phyloP scores from a whole-genome alignment of 35 echinoderm and acorn worm genomes.

The Hemicentrotus pulcherrimus region DNA sequence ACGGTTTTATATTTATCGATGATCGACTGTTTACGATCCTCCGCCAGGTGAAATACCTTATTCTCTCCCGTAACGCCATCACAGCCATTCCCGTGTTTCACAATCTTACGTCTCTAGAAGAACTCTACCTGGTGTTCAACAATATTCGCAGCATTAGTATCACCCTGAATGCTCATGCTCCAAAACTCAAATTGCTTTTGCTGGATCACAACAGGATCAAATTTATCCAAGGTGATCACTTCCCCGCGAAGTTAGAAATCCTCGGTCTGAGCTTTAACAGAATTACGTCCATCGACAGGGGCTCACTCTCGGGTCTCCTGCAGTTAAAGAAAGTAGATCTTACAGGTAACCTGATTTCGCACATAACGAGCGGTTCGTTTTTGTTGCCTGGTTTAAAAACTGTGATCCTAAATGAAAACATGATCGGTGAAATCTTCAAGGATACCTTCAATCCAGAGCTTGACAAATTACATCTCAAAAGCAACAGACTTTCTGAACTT shows the following conservation, averaged over 20 bases:
- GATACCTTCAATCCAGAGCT: neutral
- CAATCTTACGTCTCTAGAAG: neutral
- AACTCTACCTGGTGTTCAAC: neutral
- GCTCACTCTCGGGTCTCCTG: neutral
- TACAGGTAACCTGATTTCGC: neutral
- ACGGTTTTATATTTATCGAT: neutral
- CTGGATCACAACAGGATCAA: neutral
- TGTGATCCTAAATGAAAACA: neutral
- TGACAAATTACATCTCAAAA: neutral
- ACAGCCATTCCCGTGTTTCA: neutral
- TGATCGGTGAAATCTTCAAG: neutral
- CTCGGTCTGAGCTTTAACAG: neutral
- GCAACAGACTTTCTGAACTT: neutral
- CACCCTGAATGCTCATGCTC: neutral
- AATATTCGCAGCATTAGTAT: neutral
- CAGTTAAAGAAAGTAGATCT: neutral
- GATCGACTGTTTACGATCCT: neutral
- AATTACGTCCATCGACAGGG: neutral
- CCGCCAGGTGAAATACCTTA: neutral
- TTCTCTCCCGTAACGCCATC: neutral
- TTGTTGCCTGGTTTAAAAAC: neutral
- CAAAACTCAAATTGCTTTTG: neutral
- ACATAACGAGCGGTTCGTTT: neutral
- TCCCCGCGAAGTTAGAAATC: neutral
- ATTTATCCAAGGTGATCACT: neutral